phyloP scores from a whole-genome alignment of 2,113 vertebrate genomes.

The Thamnaconus septentrionalis region DNA sequence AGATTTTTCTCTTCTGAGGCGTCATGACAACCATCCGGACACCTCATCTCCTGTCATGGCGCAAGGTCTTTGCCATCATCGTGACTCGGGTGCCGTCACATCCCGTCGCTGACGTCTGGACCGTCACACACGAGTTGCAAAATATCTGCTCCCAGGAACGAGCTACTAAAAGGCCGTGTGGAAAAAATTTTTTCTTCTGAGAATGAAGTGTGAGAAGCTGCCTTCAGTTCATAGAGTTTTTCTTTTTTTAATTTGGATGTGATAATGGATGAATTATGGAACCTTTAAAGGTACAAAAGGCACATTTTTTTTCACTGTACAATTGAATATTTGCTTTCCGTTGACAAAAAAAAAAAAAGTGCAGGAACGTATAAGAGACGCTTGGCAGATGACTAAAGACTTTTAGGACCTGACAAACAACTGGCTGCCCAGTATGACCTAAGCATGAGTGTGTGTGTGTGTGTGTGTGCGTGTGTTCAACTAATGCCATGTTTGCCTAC shows the following conservation, averaged over 20 bases:
- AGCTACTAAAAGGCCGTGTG: neutral
- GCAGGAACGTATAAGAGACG: slow-evolving; percentile 20
- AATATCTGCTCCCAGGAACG: neutral
- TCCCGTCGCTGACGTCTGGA: slow-evolving; percentile 18
- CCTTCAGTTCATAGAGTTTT: neutral
- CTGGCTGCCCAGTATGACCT: slow-evolving; percentile 23
- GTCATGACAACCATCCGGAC: slow-evolving; percentile 17
- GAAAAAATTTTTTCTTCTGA: neutral
- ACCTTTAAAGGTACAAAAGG: no score
- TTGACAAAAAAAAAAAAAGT: no score
- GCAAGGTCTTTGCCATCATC: neutral
- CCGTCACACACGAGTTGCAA: slow-evolving; percentile 8
- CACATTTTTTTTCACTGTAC: no score
- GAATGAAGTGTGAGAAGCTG: neutral
- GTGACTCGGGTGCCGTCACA: slow-evolving; percentile 54
- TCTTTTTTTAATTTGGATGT: no score
- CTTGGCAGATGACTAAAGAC: slow-evolving; percentile 3
- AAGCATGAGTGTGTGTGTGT: slow-evolving; percentile 1
- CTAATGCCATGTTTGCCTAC: neutral
- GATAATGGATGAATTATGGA: no score
- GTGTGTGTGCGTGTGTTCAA: neutral
- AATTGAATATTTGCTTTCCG: neutral
- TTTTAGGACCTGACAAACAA: slow-evolving; percentile 17
- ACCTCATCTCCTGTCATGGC: neutral
- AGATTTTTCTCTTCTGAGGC: slow-evolving; percentile 9